Percentiles rank a stretch among this genome's conserved stretches.
These are phyloP conservation scores for Palythoa grandiflora DNA, from an alignment of 92 coral and sea anemone species.

Conservation along the genomic window DNA sequence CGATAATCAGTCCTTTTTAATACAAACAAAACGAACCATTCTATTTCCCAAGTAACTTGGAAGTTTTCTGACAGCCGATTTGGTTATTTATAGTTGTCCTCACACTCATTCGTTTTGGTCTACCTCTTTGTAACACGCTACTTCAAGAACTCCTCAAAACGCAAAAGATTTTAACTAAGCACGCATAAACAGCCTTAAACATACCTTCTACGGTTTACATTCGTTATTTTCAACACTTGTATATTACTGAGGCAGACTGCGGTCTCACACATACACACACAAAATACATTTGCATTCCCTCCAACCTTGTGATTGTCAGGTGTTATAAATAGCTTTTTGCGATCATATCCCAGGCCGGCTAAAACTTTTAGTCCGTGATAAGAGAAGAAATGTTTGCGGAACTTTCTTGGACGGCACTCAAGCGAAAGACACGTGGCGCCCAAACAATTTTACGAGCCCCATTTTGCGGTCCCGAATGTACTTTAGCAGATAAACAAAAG, in stretches of 20 bases:
- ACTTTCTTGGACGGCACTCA: conserved; percentile 32
- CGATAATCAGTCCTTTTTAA: not conserved
- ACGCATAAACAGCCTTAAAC: not conserved
- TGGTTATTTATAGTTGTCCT: not conserved
- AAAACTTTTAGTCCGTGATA: conserved; percentile 17
- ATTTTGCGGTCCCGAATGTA: conserved; percentile 2
- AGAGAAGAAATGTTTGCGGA: conserved; percentile 37
- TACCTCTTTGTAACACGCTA: not conserved
- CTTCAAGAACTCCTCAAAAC: conserved; percentile 13
- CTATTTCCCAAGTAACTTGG: not conserved
- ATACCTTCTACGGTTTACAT: not conserved
- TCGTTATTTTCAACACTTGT: not conserved
- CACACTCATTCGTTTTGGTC: not conserved
- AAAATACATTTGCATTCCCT: not conserved
- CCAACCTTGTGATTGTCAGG: not conserved
- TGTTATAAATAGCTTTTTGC: conserved; percentile 27
- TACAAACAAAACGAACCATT: not conserved
- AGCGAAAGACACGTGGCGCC: conserved; percentile 46
- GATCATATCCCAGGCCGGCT: conserved; percentile 26
- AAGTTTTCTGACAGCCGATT: not conserved
- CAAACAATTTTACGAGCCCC: conserved; percentile 37
- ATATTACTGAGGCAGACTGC: not conserved
- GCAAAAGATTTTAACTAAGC: not conserved
- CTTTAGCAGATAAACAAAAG: conserved; percentile 37
- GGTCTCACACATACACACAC: not conserved